A percentile compares a stretch with the other conserved stretches of the same genome.
Conservation (phyloP, 2,113 vertebrate species). For the Heptranchias perlo region DNA sequence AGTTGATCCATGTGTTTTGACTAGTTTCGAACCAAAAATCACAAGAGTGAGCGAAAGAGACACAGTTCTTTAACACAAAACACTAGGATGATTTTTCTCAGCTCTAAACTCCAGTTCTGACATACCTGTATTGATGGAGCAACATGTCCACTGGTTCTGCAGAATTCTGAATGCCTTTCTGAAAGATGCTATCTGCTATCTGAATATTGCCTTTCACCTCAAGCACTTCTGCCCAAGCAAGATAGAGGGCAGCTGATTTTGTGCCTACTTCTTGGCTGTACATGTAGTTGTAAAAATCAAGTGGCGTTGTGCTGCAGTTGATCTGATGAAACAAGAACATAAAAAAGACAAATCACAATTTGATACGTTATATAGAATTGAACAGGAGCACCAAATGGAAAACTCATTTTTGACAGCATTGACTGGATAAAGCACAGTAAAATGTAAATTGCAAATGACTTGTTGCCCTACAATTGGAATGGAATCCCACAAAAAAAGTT, state of each 20-base stretch:
- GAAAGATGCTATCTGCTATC: slow-evolving; percentile 58
- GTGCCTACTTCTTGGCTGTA: slow-evolving; percentile 64
- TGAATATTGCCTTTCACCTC: slow-evolving; percentile 54
- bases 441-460: not conserved
- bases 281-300: slow-evolving; percentile 59
- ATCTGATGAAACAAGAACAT: slow-evolving; percentile 56
- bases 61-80: not conserved
- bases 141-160: slow-evolving; percentile 63
- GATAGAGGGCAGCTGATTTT: slow-evolving; percentile 57
- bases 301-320: slow-evolving; percentile 56
- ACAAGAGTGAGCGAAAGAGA: not conserved
- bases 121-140: slow-evolving; percentile 64
- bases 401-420: not conserved
- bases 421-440: not conserved
- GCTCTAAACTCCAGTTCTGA: not conserved
- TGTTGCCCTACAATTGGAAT: not conserved
- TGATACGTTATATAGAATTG: not conserved
- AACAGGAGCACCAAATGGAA: not conserved
- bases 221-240: slow-evolving; percentile 68
- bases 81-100: not conserved
- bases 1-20: not conserved
- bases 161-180: slow-evolving; percentile 62
- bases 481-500: not conserved
- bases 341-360: not conserved
- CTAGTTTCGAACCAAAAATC: not conserved